Percentiles rank a stretch among this genome's conserved stretches.
phyloP scores from a whole-genome alignment of 2,888 invertebrate species.

The Chrysomela aeneicollis region DNA sequence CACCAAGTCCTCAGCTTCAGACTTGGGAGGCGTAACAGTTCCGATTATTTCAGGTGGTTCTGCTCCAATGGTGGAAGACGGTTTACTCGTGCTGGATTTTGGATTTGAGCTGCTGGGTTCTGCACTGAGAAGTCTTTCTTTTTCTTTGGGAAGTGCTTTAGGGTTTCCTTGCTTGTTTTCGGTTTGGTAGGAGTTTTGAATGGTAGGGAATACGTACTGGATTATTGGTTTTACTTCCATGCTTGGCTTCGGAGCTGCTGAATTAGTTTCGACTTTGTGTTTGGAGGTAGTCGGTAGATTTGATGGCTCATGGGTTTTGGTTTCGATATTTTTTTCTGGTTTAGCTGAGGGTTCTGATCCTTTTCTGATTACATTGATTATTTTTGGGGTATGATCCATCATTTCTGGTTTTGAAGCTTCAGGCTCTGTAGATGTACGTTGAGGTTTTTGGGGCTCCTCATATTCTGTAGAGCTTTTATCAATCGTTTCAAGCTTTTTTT shows the following conservation, averaged over 20 bases:
- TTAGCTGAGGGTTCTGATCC: constrained; percentile 33
- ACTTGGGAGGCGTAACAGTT: constrained; percentile 32
- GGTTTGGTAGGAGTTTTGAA: constrained; percentile 34
- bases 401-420: constrained; percentile 26
- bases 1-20: constrained; percentile 47
- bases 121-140: neutral
- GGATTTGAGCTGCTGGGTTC: neutral
- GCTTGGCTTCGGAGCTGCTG: constrained; percentile 15
- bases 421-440: constrained; percentile 12
- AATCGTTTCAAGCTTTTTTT: neutral
- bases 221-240: constrained; percentile 34
- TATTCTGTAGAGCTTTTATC: neutral
- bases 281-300: constrained; percentile 6
- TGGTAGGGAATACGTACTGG: constrained; percentile 34
- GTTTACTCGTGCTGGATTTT: neutral
- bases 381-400: constrained; percentile 46
- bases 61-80: neutral
- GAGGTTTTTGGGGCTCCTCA: neutral
- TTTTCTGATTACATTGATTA: constrained; percentile 53
- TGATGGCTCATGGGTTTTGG: neutral
- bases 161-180: constrained; percentile 1
- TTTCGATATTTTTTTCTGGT: constrained; percentile 4
- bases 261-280: constrained; percentile 9
- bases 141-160: neutral
- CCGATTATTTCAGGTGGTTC: neutral